Percentiles rank a stretch among this genome's conserved stretches.
phyloP scores from a whole-genome alignment of 2,113 vertebrate species.

The Brachirus orientalis region DNA sequence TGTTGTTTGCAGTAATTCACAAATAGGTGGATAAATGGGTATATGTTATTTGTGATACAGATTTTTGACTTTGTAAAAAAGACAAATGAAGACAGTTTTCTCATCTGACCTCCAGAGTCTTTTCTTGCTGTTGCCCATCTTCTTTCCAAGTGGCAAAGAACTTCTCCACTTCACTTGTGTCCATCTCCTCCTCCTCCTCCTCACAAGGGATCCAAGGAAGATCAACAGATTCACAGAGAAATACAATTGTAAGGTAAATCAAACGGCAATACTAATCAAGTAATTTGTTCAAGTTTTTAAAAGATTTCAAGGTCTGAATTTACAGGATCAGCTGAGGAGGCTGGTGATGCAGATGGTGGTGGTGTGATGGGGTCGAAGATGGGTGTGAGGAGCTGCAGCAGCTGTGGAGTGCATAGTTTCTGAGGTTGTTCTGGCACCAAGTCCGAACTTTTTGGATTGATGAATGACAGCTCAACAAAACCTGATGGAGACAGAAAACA shows the following conservation, averaged over 20 bases:
- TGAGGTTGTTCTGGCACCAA: slow-evolving; percentile 76
- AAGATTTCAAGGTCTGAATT: background rate
- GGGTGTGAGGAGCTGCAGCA: slow-evolving; percentile 83
- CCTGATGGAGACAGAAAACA: slow-evolving; percentile 45
- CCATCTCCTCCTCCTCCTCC: slow-evolving; percentile 38
- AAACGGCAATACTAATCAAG: background rate
- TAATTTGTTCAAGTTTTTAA: background rate
- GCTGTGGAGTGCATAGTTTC: slow-evolving; percentile 85
- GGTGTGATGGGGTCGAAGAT: slow-evolving; percentile 80
- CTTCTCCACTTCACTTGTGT: slow-evolving; percentile 76
- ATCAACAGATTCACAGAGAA: background rate
- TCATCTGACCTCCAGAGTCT: slow-evolving; percentile 47
- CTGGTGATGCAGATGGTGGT: background rate
- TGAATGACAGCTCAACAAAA: slow-evolving; percentile 74
- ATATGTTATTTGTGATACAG: no score
- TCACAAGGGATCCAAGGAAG: slow-evolving; percentile 42
- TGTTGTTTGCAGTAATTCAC: no score
- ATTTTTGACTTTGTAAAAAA: no score
- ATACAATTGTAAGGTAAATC: background rate
- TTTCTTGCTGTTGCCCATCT: slow-evolving; percentile 44
- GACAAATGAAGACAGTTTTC: background rate
- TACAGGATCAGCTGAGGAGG: slow-evolving; percentile 38
- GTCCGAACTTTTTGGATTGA: slow-evolving; percentile 54
- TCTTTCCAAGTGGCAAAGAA: slow-evolving; percentile 72
- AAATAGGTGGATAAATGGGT: no score